These are phyloP conservation scores for Aphaenogaster floridana DNA, from an alignment of 1,140 invertebrate genomes.

Conservation along the genomic window DNA sequence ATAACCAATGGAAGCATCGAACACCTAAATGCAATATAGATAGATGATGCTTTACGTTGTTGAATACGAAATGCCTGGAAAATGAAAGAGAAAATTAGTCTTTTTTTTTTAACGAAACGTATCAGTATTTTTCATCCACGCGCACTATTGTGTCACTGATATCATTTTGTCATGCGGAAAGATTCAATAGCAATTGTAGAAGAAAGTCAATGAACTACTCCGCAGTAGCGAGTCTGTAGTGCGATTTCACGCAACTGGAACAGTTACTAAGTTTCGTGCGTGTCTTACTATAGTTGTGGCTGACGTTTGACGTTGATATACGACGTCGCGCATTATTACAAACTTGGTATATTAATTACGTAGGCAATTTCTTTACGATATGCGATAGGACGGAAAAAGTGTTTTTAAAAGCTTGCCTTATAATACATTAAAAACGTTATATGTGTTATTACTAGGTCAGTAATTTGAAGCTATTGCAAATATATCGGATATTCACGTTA, in stretches of 20 bases:
- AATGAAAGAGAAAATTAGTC: background rate
- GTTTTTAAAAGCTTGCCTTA: background rate
- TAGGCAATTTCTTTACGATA: slow-evolving; percentile 13
- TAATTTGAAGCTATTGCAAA: background rate
- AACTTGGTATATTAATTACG: slow-evolving; percentile 61
- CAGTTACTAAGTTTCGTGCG: slow-evolving; percentile 56
- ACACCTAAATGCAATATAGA: background rate
- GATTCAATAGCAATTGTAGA: slow-evolving; percentile 9
- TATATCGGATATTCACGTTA: background rate
- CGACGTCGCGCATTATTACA: slow-evolving; percentile 49
- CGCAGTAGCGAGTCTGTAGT: slow-evolving; percentile 12
- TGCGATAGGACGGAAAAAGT: background rate
- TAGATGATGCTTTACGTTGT: background rate
- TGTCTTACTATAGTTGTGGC: slow-evolving; percentile 47
- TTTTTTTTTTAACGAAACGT: background rate
- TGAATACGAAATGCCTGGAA: background rate
- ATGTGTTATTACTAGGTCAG: background rate
- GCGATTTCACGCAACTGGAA: slow-evolving; percentile 48
- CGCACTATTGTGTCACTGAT: background rate
- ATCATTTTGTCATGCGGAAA: background rate
- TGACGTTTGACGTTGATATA: slow-evolving; percentile 58
- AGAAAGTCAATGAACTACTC: slow-evolving; percentile 33
- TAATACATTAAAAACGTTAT: background rate
- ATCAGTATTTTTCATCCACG: background rate
- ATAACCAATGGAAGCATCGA: background rate